A percentile compares a stretch with the other conserved stretches of the same genome.
Evolutionary conservation across 2,888 invertebrate species (phyloP).

Genomic region (Nephrocerus scutellatus): DNA sequence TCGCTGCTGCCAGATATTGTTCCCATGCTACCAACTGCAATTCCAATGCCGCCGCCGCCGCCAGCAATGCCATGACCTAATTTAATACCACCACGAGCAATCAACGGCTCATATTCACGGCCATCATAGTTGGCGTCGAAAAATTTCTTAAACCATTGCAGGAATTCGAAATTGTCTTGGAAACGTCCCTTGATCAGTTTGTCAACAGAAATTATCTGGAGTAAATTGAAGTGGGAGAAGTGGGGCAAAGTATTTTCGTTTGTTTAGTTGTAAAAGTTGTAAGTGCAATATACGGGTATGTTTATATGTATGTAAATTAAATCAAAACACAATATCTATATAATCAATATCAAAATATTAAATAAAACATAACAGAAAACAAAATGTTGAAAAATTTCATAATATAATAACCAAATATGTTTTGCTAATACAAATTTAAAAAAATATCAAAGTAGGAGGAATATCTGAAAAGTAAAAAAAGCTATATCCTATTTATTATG

Average conservation of each 20-base stretch:
- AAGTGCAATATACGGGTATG: too few species aligned
- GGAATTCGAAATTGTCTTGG: constrained; percentile 99
- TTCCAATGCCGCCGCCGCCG: constrained; percentile 49
- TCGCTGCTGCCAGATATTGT: constrained; percentile 40
- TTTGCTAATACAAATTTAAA: too few species aligned
- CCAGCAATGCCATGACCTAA: constrained; percentile 63
- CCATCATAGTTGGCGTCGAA: constrained; percentile 99
- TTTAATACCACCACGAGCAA: constrained; percentile 74
- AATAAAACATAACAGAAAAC: constrained; percentile 10
- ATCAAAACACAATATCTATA: too few species aligned
- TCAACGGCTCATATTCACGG: constrained; percentile 87
- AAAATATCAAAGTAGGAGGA: too few species aligned
- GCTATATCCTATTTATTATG: too few species aligned
- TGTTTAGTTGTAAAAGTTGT: too few species aligned
- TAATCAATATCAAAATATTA: constrained; percentile 8
- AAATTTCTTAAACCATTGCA: constrained; percentile 99
- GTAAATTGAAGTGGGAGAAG: constrained; percentile 23
- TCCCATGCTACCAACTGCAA: constrained; percentile 54
- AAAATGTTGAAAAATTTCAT: constrained; percentile 12
- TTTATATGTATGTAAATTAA: too few species aligned
- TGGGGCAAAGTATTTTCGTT: constrained; percentile 10
- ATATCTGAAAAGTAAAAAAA: too few species aligned
- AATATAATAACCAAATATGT: constrained; percentile 14
- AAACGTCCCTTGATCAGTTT: constrained; percentile 98
- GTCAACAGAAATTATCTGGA: constrained; percentile 96